Conservation (phyloP, 37 sponge, comb jelly and placozoan genomes). For the Ephydatia muelleri region DNA sequence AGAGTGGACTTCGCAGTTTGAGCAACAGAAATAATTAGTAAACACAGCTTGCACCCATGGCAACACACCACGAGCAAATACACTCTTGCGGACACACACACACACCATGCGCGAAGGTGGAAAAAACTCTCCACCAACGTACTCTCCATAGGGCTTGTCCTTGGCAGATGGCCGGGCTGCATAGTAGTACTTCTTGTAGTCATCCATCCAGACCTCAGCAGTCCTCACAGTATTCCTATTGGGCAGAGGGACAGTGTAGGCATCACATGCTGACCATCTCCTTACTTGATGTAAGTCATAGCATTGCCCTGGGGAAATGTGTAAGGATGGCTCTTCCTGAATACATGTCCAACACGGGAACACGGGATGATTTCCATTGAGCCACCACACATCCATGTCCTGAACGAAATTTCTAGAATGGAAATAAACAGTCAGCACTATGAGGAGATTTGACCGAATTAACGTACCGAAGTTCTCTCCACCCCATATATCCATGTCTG, state of each 20-base stretch:
- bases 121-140: constrained; percentile 27
- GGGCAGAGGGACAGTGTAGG: background rate
- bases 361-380: constrained; percentile 97
- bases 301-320: constrained; percentile 95
- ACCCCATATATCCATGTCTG: constrained; percentile 99
- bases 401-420: constrained; percentile 88
- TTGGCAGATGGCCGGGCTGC: constrained; percentile 78
- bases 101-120: background rate
- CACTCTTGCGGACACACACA: background rate
- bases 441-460: background rate
- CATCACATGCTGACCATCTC: background rate
- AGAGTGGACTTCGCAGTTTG: too few species aligned
- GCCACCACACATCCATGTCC: constrained; percentile 97
- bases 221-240: constrained; percentile 82
- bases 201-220: constrained; percentile 99
- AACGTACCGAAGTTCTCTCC: constrained; percentile 96
- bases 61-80: too few species aligned
- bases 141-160: constrained; percentile 49
- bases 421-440: background rate
- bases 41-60: too few species aligned
- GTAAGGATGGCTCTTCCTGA: constrained; percentile 97
- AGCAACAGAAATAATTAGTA: too few species aligned
- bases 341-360: constrained; percentile 98
- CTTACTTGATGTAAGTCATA: constrained; percentile 87
- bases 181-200: constrained; percentile 86